Evolutionary conservation across 1,140 invertebrate genomes (phyloP), one percentile per base, ranked within the genome.

Genomic region (Charaxes varanes): DNA sequence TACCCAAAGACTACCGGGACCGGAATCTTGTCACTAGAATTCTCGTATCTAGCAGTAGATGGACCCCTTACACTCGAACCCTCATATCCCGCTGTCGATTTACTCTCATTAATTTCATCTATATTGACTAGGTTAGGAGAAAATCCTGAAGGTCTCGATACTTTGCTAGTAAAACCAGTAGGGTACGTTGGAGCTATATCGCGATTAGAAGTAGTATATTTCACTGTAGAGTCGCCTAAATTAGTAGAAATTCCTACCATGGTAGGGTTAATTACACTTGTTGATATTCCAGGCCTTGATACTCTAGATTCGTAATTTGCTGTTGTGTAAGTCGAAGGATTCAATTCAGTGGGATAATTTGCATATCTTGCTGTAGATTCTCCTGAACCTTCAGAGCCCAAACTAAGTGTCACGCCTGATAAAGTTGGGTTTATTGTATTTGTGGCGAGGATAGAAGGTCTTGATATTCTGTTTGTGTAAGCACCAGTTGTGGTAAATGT

Each of bases 1-100:
- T 61, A 72, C 14, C 48, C 53, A 32, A 57, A 62, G 17, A 65
- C 65, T 6, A 76, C 55, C 1, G 73, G 69, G 2, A 67, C 67
- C 17, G 58, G 49, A 35, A 68, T 62, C 41, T 72, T 78, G 4
- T 58, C 59, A 31, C 43, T 74, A 12, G 63, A 51, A 10, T 43
- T 48, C 26, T 59, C 38, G 27, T 61, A 74, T 42, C 63, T 65
- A 10, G 59, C 54, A 27, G 62, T 69, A 14, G 76, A 68, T 28
- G 55, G 46, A 38, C 48, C 48, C 17, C 36, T 54, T 10, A 36
- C 40, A 35, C 27, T 57, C 8, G 31, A 24, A 27, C 34, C 22
- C 22, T 43, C 30, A 24, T 48, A 53, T 7, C 40, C 49, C 6
- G 37, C 40, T 7, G 51, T 54, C 11, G 52, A 55, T 21, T 53